These are phyloP conservation scores for Contarinia nasturtii DNA, from an alignment of 1,140 invertebrate genomes.

Conservation along the genomic window DNA sequence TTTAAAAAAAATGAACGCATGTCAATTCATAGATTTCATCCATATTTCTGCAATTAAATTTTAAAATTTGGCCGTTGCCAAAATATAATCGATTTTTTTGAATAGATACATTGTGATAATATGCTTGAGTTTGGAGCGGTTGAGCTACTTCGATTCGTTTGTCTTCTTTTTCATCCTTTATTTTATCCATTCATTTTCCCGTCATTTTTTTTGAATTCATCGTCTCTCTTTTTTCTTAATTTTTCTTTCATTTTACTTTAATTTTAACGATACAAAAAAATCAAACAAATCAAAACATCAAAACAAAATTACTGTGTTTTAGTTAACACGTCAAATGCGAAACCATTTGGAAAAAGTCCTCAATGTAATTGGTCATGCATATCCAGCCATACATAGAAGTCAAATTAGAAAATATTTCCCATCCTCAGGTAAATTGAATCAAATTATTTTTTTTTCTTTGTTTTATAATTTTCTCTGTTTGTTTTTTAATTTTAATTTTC, in stretches of 20 bases:
- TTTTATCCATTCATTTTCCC: too few species aligned
- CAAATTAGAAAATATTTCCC: slow-evolving; percentile 58
- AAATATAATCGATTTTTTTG: neutral
- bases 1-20: too few species aligned
- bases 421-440: slow-evolving; percentile 45
- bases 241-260: neutral
- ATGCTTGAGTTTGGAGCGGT: neutral
- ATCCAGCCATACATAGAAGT: slow-evolving; percentile 53
- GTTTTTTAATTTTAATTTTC: too few species aligned
- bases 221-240: neutral
- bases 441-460: neutral
- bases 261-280: neutral
- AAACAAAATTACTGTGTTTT: neutral
- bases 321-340: neutral
- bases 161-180: neutral
- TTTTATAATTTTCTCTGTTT: too few species aligned
- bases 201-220: too few species aligned
- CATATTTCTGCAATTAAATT: neutral
- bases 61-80: neutral
- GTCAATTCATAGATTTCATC: neutral
- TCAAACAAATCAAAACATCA: too few species aligned
- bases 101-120: neutral
- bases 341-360: neutral
- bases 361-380: slow-evolving; percentile 35
- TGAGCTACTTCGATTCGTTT: neutral